Percentiles rank a stretch among this genome's conserved stretches.
These are phyloP conservation scores for Selene dorsalis DNA, from an alignment of 2,797 vertebrate species.

Conservation along the genomic window DNA sequence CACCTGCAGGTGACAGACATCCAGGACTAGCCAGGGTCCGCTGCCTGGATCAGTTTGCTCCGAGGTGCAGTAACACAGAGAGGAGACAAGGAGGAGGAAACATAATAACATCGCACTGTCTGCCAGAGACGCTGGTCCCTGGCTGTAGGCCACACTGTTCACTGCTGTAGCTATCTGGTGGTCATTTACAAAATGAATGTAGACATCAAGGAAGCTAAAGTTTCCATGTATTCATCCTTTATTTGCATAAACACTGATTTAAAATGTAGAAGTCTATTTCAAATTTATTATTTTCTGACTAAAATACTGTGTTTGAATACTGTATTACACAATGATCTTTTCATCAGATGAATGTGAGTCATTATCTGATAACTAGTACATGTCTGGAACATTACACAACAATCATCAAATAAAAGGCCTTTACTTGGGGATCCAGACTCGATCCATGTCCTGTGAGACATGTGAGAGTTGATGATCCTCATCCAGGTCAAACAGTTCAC, in stretches of 20 bases:
- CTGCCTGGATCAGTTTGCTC: conserved; percentile 62
- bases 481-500: conserved; percentile 52
- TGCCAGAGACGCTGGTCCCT: neutral
- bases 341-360: neutral
- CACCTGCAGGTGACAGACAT: conserved; percentile 72
- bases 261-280: neutral
- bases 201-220: neutral
- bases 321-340: neutral
- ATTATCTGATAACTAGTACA: neutral
- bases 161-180: neutral
- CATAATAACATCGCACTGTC: conserved; percentile 37
- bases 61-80: conserved; percentile 10
- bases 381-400: neutral
- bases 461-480: conserved; percentile 28
- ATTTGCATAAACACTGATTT: neutral
- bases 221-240: neutral
- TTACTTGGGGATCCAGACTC: neutral
- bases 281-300: neutral
- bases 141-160: conserved; percentile 21
- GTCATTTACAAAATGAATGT: neutral
- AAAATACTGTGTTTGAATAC: no score
- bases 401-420: neutral
- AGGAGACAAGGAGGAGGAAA: conserved; percentile 56
- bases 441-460: conserved; percentile 14
- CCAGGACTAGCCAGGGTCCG: conserved; percentile 49